A percentile compares a stretch with the other conserved stretches of the same genome.
Conservation (phyloP, 2,797 vertebrate genomes). For the Australoheros facetus region DNA sequence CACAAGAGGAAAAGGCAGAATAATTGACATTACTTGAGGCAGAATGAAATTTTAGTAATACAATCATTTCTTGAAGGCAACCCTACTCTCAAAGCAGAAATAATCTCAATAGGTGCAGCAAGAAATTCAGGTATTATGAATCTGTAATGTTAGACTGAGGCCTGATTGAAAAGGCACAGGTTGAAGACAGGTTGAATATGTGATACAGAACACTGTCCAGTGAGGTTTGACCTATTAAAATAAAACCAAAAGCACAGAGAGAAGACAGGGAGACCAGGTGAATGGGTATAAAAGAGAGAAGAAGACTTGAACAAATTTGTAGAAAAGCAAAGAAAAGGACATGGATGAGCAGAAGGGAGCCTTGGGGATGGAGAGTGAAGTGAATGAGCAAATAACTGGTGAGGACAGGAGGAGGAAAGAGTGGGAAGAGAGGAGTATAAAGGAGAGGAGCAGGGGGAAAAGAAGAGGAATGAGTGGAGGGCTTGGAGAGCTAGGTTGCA, state of each 20-base stretch:
- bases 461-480: constrained; percentile 32
- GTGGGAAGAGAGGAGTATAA: constrained; percentile 27
- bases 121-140: constrained; percentile 1
- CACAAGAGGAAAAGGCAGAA: constrained; percentile 1
- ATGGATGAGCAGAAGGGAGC: constrained; percentile 32
- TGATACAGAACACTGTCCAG: neutral
- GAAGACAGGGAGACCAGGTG: neutral
- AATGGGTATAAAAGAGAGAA: neutral
- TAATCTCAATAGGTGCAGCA: neutral
- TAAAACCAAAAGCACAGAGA: neutral
- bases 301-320: constrained; percentile 6
- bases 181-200: constrained; percentile 10
- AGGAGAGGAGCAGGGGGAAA: constrained; percentile 37
- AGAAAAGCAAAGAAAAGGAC: constrained; percentile 23
- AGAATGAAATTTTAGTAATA: constrained; percentile 38
- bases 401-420: constrained; percentile 51
- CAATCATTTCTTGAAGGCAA: constrained; percentile 40
- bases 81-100: constrained; percentile 18
- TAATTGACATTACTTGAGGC: constrained; percentile 8
- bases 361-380: constrained; percentile 59
- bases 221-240: neutral
- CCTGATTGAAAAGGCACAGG: constrained; percentile 22
- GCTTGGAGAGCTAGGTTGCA: constrained; percentile 53
- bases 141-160: constrained; percentile 7
- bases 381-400: constrained; percentile 71